Evolutionary conservation across 2,888 invertebrate species (phyloP), one percentile per base, ranked within the genome.

Genomic region (Drosophila algonquin): DNA sequence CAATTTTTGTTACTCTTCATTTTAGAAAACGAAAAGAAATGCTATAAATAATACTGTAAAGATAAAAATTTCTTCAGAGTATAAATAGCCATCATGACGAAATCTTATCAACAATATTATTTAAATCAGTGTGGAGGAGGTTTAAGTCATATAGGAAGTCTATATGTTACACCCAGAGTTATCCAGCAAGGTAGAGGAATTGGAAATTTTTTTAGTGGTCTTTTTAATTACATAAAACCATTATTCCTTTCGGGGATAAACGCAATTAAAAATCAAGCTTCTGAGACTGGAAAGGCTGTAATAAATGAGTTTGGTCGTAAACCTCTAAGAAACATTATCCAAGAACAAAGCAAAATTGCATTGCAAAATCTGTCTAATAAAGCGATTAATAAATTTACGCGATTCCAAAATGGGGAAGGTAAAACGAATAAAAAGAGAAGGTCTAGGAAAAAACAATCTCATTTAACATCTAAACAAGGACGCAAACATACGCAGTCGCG

Each of bases 151-250:
- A 57, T 32, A 32, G 47, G 32, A 57, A 57, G n/a, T 6, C 32
- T 47, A 10, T 47, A 57, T 57, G 3, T 47, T 6, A 3, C 18
- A 47, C 30, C 32, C 0, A 18, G 47, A 32, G 47, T 32, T 9
- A 14, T 47, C 14, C 21, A 21, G 3, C 21, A 21, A 21, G 21
- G 21, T 21, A 21, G 21, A 21, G 21, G 21, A 3, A 21, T 21
- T 21, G 21, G 21, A 21, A 21, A 21, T 21, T 44, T 54, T 4
- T 44, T 54, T 10, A 54, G 14, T 3, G 54, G 54, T 1, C 24
- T 54, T 54, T 55, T 55, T 45, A 55, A 55, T 45, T 45, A 55
- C n/a, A 55, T 55, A 8, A 55, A 44, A 45, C 16, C 44, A 27
- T 27, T 55, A 7, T 45, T 55, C n/a, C 16, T 51, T 12, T 46